Evolutionary conservation across 2,113 vertebrate genomes (phyloP).

Genomic region (Pachyramphus minor): DNA sequence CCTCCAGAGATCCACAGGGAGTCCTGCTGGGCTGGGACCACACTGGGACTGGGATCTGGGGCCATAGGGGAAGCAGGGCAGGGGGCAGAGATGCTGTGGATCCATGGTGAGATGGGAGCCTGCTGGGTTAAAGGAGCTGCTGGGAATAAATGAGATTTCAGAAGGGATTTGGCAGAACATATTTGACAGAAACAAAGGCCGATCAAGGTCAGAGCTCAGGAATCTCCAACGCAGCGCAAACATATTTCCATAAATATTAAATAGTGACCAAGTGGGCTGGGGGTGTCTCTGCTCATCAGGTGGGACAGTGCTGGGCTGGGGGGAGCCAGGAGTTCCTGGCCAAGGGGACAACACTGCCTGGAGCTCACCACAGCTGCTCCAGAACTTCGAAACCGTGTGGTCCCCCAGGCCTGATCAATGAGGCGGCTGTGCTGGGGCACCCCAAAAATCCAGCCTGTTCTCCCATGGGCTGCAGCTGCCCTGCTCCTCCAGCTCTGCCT

Average conservation of each 20-base stretch:
- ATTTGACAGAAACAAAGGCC: slow-evolving; percentile 27
- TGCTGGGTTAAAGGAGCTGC: background rate
- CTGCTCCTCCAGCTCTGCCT: background rate
- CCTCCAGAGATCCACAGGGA: background rate
- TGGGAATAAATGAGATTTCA: slow-evolving; percentile 40
- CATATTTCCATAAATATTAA: background rate
- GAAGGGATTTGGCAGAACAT: slow-evolving; percentile 26
- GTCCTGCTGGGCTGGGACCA: background rate
- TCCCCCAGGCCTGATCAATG: background rate
- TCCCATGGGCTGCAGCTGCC: fast-evolving
- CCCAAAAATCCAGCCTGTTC: background rate
- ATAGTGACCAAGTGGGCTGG: background rate
- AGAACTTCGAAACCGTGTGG: background rate
- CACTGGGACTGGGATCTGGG: background rate
- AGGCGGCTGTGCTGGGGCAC: fast-evolving
- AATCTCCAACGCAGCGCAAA: background rate
- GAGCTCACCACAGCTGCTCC: background rate
- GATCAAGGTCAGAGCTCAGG: background rate
- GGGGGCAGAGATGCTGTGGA: background rate
- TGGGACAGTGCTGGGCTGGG: background rate
- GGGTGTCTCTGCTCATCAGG: background rate
- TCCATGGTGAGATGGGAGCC: background rate
- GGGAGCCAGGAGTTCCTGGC: background rate
- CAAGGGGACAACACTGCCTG: background rate
- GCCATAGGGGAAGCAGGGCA: background rate